These are phyloP conservation scores for Myotis brandtii DNA, from an alignment of 2,113 vertebrate species.

Conservation along the genomic window DNA sequence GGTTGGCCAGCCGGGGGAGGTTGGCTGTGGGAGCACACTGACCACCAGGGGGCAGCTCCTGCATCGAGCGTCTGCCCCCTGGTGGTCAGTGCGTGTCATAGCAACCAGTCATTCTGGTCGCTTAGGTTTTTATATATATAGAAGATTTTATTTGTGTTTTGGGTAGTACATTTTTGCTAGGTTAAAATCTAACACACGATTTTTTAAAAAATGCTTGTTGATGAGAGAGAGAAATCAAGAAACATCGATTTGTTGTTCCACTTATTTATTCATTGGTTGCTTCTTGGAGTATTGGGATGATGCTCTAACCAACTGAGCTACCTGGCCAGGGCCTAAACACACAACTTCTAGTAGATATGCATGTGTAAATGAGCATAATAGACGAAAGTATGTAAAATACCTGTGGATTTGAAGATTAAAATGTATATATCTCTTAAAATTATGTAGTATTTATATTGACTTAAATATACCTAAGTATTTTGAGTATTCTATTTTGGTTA, in stretches of 20 bases:
- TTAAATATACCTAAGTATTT: constrained; percentile 25
- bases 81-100: no score
- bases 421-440: neutral
- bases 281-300: no score
- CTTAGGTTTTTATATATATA: no score
- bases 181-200: neutral
- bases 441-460: neutral
- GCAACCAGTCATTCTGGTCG: no score
- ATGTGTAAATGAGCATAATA: neutral
- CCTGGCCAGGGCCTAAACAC: neutral
- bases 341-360: neutral
- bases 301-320: no score
- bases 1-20: no score
- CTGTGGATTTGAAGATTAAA: constrained; percentile 28
- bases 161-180: neutral
- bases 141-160: constrained; percentile 4
- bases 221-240: neutral
- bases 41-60: no score
- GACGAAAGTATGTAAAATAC: neutral
- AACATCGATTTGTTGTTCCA: no score
- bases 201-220: neutral
- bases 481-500: constrained; percentile 7
- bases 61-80: no score
- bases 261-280: no score
- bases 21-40: no score